Evolutionary conservation across 2,113 vertebrate genomes (phyloP).

Genomic region (Zingel zingel): DNA sequence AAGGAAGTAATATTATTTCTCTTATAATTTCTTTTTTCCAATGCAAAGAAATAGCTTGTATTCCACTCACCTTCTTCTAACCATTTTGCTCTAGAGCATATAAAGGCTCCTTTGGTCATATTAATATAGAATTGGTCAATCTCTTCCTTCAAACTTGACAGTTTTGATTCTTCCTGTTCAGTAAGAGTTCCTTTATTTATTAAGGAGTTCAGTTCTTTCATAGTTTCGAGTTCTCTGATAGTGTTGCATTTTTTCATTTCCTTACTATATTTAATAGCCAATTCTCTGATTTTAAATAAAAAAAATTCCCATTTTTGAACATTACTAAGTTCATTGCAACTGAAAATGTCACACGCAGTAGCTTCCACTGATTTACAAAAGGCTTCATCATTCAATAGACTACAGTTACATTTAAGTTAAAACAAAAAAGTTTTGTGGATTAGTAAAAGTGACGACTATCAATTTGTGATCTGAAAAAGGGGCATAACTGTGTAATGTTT

Average conservation of each 20-base stretch:
- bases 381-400: not conserved
- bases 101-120: not conserved
- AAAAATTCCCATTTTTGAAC: not conserved
- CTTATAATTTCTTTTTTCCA: not conserved
- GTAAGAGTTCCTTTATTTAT: not conserved
- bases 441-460: not conserved
- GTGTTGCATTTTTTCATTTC: not conserved
- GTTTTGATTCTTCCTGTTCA: not conserved
- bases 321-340: not conserved
- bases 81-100: not conserved
- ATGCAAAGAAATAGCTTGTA: not conserved
- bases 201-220: not conserved
- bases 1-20: not conserved
- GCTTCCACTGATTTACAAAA: not conserved
- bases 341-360: not conserved
- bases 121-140: not conserved
- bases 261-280: not conserved
- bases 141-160: not conserved
- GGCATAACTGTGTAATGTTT: not conserved
- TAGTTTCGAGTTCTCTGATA: not conserved
- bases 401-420: no score
- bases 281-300: not conserved
- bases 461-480: not conserved
- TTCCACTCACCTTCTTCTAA: not conserved
- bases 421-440: no score